Base-by-base conservation (phyloP, 2,888 invertebrate genomes). In the Plutella xylostella region DNA sequence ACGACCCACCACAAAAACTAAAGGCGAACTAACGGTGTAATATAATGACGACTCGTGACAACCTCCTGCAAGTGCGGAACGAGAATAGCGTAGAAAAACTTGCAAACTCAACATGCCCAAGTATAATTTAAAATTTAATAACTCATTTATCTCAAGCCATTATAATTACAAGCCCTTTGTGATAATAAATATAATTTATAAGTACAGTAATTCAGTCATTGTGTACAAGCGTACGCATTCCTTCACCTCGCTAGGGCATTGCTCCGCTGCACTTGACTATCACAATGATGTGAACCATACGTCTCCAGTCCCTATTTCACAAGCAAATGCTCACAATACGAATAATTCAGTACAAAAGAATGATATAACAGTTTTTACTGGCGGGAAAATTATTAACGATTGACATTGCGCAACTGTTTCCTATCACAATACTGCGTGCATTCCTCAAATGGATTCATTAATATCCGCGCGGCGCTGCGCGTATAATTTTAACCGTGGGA, bases 281-380 rank as follows among this genome's bases (percentile, higher is more conserved):
- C 15, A 42, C 42, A 42, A 42, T 42, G 21, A 38, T 38, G 42
- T 19, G 30, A 42, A 42, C 42, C 19, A 42, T 42, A 15, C 12
- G 20, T 42, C 31, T 42, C 17, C 5, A 17, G 3, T 34, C 34
- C 9, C 34, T 17, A 34, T 34, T 34, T 34, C 34, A 15, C 15
- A 34, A 34, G 34, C 34, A 17, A 9, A 34, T n/a, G n/a, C n/a
- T n/a, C n/a, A n/a, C 34, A 17, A 6, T 37, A 19, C 19, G 11
- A 6, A 12, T 20, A 37, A 37, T 37, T n/a, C 9, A 19, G 12
- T 3, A 28, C 14, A n/a, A n/a, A n/a, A n/a, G n/a, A n/a, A n/a
- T n/a, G n/a, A n/a, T n/a, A n/a, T n/a, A n/a, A n/a, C n/a, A n/a
- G n/a, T n/a, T n/a, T n/a, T n/a, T n/a, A n/a, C n/a, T n/a, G n/a